Evolutionary conservation across 1,140 invertebrate species (phyloP), one percentile per base, ranked within the genome.

Genomic region (Asobara japonica): DNA sequence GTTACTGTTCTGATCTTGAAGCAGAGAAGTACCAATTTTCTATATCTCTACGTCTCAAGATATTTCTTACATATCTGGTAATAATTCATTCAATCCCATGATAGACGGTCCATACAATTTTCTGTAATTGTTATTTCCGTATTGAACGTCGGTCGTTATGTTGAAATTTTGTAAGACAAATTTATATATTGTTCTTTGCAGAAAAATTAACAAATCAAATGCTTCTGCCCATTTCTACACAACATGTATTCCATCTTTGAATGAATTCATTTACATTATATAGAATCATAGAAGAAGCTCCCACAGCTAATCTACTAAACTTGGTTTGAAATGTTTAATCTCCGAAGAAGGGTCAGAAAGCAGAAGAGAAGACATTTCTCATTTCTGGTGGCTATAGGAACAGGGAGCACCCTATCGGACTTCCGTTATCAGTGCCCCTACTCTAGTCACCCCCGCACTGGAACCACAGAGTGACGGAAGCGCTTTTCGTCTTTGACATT

Each of bases 401-500:
- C 72, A 67, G 51, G 61, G n/a, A 69, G 31, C 11, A 69, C 71
- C 41, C 77, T 86, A 83, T 86, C 84, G 69, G 74, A 76, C 79
- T 83, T 84, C 83, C 83, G 82, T 85, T 84, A 84, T 86, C 84
- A 83, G 79, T 77, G 70, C 41, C 74, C 64, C 38, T 66, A n/a
- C 36, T 48, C 67, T 48, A 38, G 29, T 60, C 16, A 25, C 56
- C 61, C 7, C 72, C 78, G 72, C 77, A n/a, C n/a, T n/a, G 77
- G 77, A 80, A 77, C 66, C 72, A 70, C 74, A 51, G 60, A 27
- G 69, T 72, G 74, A 80, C 80, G 83, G 83, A 85, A 86, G 81
- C 78, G 77, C 82, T 73, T 73, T 78, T 82, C 81, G 80, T 82
- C 81, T 85, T 83, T 86, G 84, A 84, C 83, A 82, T 83, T 80